phyloP scores from a whole-genome alignment of 2,113 vertebrate species.

The Nothobranchius kuhntae region DNA sequence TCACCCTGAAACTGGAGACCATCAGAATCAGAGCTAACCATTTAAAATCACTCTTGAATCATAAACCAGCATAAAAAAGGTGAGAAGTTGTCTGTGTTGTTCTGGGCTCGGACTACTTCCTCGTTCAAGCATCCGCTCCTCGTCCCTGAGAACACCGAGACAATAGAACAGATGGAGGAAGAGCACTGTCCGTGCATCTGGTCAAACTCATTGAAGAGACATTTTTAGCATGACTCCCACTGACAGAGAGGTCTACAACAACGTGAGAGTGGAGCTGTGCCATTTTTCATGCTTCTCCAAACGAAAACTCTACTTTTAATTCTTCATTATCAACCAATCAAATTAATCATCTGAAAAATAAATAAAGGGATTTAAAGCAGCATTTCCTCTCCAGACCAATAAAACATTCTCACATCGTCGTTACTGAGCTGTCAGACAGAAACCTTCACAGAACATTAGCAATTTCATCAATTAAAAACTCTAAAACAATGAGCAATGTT shows the following conservation, averaged over 20 bases:
- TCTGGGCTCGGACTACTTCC: constrained; percentile 71
- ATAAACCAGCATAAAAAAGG: constrained; percentile 32
- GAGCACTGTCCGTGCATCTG: constrained; percentile 77
- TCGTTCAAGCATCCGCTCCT: constrained; percentile 76
- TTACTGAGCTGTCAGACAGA: too few relatives aligned
- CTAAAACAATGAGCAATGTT: too few relatives aligned
- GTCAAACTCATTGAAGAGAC: constrained; percentile 71
- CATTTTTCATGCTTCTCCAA: constrained; percentile 43
- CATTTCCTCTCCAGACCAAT: too few relatives aligned
- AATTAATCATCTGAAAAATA: neutral
- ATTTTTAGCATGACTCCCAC: constrained; percentile 75
- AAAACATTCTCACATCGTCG: too few relatives aligned
- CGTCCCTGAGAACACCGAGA: constrained; percentile 72
- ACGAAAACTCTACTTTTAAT: constrained; percentile 2
- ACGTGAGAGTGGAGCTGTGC: constrained; percentile 52
- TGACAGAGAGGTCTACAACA: constrained; percentile 71
- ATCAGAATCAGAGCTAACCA: neutral
- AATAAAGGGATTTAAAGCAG: neutral
- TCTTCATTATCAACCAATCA: constrained; percentile 6
- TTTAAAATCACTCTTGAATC: constrained; percentile 4
- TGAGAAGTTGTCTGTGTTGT: constrained; percentile 60
- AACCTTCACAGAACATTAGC: too few relatives aligned
- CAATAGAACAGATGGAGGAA: constrained; percentile 82
- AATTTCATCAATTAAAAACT: too few relatives aligned
- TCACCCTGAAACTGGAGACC: constrained; percentile 22